A percentile compares a stretch with the other conserved stretches of the same genome.
Conservation (phyloP, 2,797 vertebrate species). For the Melanotaenia maccullochi region DNA sequence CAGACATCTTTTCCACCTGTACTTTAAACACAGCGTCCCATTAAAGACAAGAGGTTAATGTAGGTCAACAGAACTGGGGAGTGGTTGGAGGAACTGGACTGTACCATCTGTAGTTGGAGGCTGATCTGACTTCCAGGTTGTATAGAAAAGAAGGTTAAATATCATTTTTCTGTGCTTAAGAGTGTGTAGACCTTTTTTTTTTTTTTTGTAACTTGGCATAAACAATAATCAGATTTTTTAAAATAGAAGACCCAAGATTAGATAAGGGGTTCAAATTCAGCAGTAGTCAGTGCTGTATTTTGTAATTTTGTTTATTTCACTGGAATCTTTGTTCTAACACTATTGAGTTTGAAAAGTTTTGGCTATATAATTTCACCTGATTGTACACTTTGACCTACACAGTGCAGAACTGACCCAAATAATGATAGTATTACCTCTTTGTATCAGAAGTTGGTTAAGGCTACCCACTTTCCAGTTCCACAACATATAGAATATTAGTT, state of each 20-base stretch:
- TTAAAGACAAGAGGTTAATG: slow-evolving; percentile 61
- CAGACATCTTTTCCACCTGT: slow-evolving; percentile 65
- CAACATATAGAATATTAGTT: not conserved
- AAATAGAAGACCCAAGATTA: not conserved
- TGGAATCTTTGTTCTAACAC: not conserved
- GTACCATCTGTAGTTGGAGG: slow-evolving; percentile 40
- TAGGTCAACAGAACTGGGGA: slow-evolving; percentile 39
- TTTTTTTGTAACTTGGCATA: not conserved
- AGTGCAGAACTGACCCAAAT: not conserved
- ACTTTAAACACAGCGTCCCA: slow-evolving; percentile 47
- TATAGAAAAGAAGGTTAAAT: not conserved
- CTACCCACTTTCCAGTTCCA: not conserved
- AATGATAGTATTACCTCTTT: not conserved
- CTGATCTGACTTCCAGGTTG: slow-evolving; percentile 15
- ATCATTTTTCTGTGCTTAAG: not conserved
- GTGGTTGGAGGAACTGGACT: slow-evolving; percentile 12
- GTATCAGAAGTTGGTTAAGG: not conserved
- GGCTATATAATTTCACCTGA: too few species aligned
- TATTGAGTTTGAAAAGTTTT: not conserved
- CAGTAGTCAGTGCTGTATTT: too few species aligned
- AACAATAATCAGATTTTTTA: not conserved
- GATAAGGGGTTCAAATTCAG: not conserved
- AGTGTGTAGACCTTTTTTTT: not conserved
- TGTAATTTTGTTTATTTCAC: not conserved
- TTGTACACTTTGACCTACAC: not conserved